Base-by-base conservation (phyloP, 2,888 invertebrate species). In the Lissocephala sabroskyi region DNA sequence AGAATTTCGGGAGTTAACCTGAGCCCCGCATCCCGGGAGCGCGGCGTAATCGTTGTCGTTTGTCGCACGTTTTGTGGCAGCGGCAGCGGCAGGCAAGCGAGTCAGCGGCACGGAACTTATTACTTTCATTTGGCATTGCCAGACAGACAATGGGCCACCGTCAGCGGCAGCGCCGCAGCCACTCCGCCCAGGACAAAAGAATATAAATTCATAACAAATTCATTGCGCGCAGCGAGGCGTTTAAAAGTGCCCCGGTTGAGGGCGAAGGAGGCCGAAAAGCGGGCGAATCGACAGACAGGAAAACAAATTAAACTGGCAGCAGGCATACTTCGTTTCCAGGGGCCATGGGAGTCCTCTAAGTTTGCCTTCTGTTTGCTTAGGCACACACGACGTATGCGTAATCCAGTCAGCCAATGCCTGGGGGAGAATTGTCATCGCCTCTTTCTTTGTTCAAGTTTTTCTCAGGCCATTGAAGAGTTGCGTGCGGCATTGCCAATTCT, bases 151-250 rank as follows among this genome's bases (percentile, higher is more conserved):
- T 30, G 30, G 30, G 30, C 10, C 3, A 23, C 9, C 10, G 30
- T 30, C 30, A 30, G 37, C 37, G 10, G 37, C 19, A 3, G 14
- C 13, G 16, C 14, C 16, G 16, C 14, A 16, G 16, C 16, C 16
- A 16, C 3, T 13, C 5, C 6, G 30, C 30, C 13, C 35, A 4
- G 16, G 16, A 23, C 3, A 23, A 23, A 23, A 23, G 7, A 23
- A 23, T 23, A 71, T 76, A 73, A 73, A 73, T 73, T 73, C 70
- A 73, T 73, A 76, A 73, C 74, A 68, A 76, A 73, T 76, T 73
- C 77, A 73, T 73, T 73, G 74, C 77, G 77, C 70, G 77, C 77
- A 76, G 65, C 74, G 61, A 76, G 61, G 67, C 68, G 63, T 66
- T 70, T 64, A 70, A 63, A 60, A 73, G 62, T 37, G 23, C 23